Evolutionary conservation across 2,888 invertebrate genomes (phyloP), one percentile per base, ranked within the genome.

Genomic region (Linnaemya tessellans): DNA sequence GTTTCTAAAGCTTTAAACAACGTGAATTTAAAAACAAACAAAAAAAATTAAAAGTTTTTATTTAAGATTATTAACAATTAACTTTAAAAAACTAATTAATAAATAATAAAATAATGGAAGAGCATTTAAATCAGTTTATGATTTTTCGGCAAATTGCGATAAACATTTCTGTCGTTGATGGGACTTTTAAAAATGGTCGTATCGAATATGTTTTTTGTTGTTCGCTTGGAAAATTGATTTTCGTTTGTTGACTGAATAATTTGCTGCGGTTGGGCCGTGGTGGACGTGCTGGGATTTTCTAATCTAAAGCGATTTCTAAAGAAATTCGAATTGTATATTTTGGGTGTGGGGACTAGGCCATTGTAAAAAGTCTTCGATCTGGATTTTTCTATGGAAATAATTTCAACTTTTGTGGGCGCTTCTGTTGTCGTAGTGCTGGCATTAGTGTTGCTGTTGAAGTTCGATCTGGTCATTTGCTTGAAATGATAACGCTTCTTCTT

Each of bases 361-460:
- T 91, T 93, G 83, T 93, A 93, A 73, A 90, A 93, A 80, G 92
- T 92, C 60, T 92, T 90, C 0, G 93, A 93, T 70, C 90, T 89
- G 0, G 93, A 93, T 84, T 93, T 93, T 74, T 92, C 90, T 41
- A 93, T 90, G 2, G 91, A 90, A 2, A 93, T 87, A 18, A 88
- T 88, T 11, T 89, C 89, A 13, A 89, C 67, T 18, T 67, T 84
- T 5, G 77, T 7, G 18, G 79, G 62, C 0, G 65, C 43, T 25
- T 49, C 22, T 30, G 73, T 51, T 22, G 78, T 73, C 0, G 80
- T 65, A 0, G 68, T 67, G 1, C 49, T 71, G 0, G 75, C 20
- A 0, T 77, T 62, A 46, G 62, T 18, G 30, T 25, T 41, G 38
- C 51, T 18, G 74, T 22, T 41, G 8, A 60, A 77, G 1, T 35